Conservation (phyloP, 2,888 invertebrate genomes). For the Luperina testacea region DNA sequence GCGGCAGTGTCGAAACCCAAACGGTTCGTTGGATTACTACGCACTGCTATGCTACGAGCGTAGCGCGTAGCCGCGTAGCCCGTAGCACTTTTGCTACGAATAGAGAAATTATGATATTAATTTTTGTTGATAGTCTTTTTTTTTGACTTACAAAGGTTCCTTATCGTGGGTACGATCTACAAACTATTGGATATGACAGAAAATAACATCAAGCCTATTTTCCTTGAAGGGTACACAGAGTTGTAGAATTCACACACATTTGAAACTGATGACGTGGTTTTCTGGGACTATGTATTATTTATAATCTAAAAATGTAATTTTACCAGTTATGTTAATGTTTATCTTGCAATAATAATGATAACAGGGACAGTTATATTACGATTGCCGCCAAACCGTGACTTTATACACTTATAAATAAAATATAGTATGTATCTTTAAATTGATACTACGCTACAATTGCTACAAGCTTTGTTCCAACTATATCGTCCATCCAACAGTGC, state of each 20-base stretch:
- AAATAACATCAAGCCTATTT: no score
- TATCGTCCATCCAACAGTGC: slow-evolving; percentile 2
- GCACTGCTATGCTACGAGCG: slow-evolving; percentile 53
- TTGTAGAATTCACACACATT: neutral
- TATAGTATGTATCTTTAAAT: no score
- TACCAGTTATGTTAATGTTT: no score
- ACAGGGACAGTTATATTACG: neutral
- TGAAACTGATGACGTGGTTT: neutral
- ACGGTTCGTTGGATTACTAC: slow-evolving; percentile 31
- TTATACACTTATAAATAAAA: no score
- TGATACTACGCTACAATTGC: slow-evolving; percentile 10
- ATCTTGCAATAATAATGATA: neutral
- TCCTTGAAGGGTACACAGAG: neutral
- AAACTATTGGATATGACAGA: no score
- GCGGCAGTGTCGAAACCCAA: slow-evolving; percentile 37
- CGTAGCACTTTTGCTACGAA: slow-evolving; percentile 55
- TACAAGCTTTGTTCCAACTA: slow-evolving; percentile 1
- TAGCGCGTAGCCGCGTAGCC: slow-evolving; percentile 51
- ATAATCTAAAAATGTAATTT: neutral
- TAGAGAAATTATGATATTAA: neutral
- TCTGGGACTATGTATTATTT: neutral
- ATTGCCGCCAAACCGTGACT: neutral
- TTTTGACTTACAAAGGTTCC: no score
- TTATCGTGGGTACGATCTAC: no score
- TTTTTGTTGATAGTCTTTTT: neutral